These are phyloP conservation scores for Rutilus rutilus DNA, from an alignment of 2,113 vertebrate genomes.

Conservation along the genomic window DNA sequence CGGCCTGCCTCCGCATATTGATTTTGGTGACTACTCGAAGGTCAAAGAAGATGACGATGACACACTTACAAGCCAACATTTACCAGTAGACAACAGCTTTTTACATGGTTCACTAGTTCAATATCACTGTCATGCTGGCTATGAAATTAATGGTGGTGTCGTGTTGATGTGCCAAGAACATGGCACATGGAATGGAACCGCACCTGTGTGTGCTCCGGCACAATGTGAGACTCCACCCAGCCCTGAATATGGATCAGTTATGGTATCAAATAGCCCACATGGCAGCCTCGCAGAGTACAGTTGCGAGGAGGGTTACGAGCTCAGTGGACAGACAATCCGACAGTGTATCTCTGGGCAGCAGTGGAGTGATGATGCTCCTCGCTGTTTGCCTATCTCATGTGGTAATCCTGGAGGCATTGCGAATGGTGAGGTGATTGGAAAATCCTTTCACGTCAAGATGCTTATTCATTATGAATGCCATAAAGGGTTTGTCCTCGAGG, in stretches of 20 bases:
- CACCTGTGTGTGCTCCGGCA: constrained; percentile 84
- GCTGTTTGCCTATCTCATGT: constrained; percentile 80
- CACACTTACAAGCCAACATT: constrained; percentile 13
- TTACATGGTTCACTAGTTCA: constrained; percentile 82
- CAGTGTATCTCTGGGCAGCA: constrained; percentile 82
- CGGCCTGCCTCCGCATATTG: constrained; percentile 94
- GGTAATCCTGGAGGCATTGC: constrained; percentile 73
- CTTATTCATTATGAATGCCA: constrained; percentile 82
- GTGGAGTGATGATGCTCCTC: constrained; percentile 84
- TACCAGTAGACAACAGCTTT: constrained; percentile 75
- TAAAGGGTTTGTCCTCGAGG: constrained; percentile 84
- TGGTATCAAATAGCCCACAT: constrained; percentile 79
- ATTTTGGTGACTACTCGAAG: constrained; percentile 89
- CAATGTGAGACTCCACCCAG: constrained; percentile 80
- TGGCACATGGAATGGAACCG: constrained; percentile 92
- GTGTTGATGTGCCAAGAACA: constrained; percentile 87
- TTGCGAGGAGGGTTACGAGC: constrained; percentile 84
- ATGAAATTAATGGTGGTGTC: constrained; percentile 81
- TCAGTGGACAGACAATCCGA: constrained; percentile 81
- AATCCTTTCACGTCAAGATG: constrained; percentile 76
- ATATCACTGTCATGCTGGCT: constrained; percentile 86
- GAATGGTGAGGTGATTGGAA: constrained; percentile 78
- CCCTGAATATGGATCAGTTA: constrained; percentile 84
- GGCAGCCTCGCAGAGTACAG: constrained; percentile 82
- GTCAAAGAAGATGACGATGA: constrained; percentile 57